phyloP scores from a whole-genome alignment of 1,140 invertebrate genomes.

The Drosophila ananassae region DNA sequence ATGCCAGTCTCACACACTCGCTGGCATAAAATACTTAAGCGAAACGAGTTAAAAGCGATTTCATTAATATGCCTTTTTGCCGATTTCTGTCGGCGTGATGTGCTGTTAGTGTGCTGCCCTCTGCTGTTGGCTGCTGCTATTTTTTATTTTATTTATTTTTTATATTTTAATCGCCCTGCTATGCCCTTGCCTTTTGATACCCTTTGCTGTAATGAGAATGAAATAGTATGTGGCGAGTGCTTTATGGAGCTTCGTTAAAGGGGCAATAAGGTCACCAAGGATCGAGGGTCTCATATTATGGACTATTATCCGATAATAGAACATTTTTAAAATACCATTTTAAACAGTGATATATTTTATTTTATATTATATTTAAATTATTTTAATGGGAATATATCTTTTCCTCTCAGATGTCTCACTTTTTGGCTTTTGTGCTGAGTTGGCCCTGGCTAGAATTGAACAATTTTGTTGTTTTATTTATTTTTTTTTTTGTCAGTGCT shows the following conservation, averaged over 20 bases:
- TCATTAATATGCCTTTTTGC: constrained; percentile 76
- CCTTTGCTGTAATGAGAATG: constrained; percentile 37
- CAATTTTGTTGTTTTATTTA: constrained; percentile 34
- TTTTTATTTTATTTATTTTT: constrained; percentile 4
- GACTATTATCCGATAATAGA: no score
- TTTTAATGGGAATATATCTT: no score
- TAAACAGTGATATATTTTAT: no score
- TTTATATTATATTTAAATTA: no score
- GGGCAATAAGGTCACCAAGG: neutral
- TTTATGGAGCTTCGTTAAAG: neutral
- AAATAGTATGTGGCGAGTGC: constrained; percentile 1
- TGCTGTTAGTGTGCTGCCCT: constrained; percentile 36
- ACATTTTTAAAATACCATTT: no score
- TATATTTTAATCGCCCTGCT: constrained; percentile 13
- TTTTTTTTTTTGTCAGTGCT: constrained; percentile 32
- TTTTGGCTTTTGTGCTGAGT: neutral
- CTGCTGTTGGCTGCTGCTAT: constrained; percentile 10
- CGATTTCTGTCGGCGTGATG: constrained; percentile 27
- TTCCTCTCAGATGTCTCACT: no score
- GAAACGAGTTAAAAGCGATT: constrained; percentile 82
- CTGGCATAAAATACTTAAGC: constrained; percentile 65
- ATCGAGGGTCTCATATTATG: neutral
- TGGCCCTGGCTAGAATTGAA: constrained; percentile 30
- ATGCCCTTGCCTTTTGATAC: constrained; percentile 37
- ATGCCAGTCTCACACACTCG: constrained; percentile 19